These are phyloP conservation scores for Oscheius sp. DNA, from an alignment of 2,888 invertebrate species.

Conservation along the genomic window DNA sequence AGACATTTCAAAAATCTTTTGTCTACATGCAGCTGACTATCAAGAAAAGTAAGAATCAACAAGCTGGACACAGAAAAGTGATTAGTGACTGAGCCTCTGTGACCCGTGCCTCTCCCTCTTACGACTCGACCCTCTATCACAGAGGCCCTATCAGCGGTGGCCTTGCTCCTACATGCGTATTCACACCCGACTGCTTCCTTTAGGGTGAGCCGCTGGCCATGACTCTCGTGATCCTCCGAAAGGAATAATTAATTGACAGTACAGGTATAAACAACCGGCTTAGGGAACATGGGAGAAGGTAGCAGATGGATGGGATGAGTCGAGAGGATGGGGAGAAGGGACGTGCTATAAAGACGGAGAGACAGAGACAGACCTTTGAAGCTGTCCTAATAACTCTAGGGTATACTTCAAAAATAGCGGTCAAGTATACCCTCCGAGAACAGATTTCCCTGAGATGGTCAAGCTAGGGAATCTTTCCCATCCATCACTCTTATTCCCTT, in stretches of 20 bases:
- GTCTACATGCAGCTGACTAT: too few relatives aligned
- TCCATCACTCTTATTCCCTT: too few relatives aligned
- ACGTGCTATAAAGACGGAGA: neutral
- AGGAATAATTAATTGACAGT: conserved; percentile 24
- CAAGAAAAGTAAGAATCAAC: neutral
- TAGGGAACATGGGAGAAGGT: too few relatives aligned
- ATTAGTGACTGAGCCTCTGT: conserved; percentile 1
- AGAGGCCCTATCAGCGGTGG: conserved; percentile 34
- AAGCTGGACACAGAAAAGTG: neutral
- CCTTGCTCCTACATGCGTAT: conserved; percentile 34
- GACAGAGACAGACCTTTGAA: neutral
- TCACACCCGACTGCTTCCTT: conserved; percentile 37
- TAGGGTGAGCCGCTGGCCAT: conserved; percentile 11
- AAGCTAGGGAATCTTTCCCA: too few relatives aligned
- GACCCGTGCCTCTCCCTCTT: neutral
- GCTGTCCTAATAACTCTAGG: too few relatives aligned
- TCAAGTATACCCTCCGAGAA: too few relatives aligned
- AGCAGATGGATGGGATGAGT: neutral
- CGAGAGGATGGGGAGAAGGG: neutral
- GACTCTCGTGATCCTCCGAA: neutral
- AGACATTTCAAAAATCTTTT: too few relatives aligned
- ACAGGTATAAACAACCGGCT: too few relatives aligned
- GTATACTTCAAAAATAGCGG: too few relatives aligned
- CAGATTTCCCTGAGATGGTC: too few relatives aligned
- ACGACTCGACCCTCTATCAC: conserved; percentile 11